Evolutionary conservation across 2,113 vertebrate species (phyloP).

Genomic region (Heloderma charlesbogerti): DNA sequence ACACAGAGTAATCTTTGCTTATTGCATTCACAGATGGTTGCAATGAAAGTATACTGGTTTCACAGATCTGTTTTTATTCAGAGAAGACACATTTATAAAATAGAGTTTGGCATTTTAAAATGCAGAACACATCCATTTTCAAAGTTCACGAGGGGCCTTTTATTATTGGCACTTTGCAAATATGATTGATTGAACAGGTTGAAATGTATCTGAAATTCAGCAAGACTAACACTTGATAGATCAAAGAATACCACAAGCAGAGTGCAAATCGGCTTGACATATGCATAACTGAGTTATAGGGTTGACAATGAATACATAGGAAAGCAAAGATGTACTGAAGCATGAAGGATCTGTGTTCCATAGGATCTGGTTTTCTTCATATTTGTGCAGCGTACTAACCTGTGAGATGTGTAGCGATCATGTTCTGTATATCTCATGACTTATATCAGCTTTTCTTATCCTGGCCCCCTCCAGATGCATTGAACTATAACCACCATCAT

Average conservation of each 20-base stretch:
- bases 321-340: background rate
- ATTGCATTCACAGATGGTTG: slow-evolving; percentile 48
- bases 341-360: background rate
- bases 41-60: slow-evolving; percentile 47
- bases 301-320: background rate
- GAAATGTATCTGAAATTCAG: background rate
- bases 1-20: slow-evolving; percentile 41
- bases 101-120: slow-evolving; percentile 25
- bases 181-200: background rate
- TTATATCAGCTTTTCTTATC: too few species aligned
- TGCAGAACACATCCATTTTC: background rate
- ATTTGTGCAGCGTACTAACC: background rate
- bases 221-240: background rate
- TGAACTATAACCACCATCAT: too few species aligned
- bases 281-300: background rate
- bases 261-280: background rate
- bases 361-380: background rate
- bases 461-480: too few species aligned
- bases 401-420: background rate
- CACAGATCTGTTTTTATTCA: slow-evolving; percentile 31
- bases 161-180: background rate
- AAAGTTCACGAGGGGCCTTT: slow-evolving; percentile 35
- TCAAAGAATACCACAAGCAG: background rate
- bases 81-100: slow-evolving; percentile 4
- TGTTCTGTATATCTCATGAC: background rate